These are phyloP conservation scores for Drosophila seclusa DNA, from an alignment of 2,888 invertebrate genomes.

Conservation along the genomic window DNA sequence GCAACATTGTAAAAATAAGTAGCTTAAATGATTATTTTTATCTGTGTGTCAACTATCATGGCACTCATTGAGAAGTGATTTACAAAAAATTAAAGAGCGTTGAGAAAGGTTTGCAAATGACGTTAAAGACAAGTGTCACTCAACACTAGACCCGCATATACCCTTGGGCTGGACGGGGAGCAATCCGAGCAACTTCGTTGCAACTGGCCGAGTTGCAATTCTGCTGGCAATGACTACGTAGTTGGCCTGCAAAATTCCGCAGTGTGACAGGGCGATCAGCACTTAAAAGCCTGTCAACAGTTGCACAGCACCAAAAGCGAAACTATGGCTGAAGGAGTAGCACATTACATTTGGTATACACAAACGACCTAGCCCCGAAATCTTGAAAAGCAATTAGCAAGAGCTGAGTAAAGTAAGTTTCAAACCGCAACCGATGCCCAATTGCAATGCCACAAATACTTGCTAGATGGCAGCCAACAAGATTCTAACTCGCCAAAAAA, in stretches of 20 bases:
- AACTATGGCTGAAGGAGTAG: constrained; percentile 30
- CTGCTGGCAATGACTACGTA: constrained; percentile 31
- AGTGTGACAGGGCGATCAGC: constrained; percentile 60
- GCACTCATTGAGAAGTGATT: background rate
- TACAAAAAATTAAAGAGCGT: background rate
- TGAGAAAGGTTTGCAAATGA: constrained; percentile 15
- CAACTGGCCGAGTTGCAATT: constrained; percentile 7
- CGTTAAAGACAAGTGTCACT: constrained; percentile 15
- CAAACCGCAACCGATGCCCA: constrained; percentile 54
- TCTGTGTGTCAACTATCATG: background rate
- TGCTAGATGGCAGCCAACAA: constrained; percentile 21
- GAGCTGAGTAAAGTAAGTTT: constrained; percentile 48
- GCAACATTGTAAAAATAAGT: background rate
- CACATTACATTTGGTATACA: constrained; percentile 13
- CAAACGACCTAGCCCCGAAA: constrained; percentile 64
- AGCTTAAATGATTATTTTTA: background rate
- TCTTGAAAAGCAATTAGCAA: constrained; percentile 75
- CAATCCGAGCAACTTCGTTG: constrained; percentile 31
- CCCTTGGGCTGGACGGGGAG: background rate
- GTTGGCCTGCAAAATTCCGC: constrained; percentile 68
- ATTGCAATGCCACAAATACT: constrained; percentile 61
- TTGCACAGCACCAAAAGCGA: constrained; percentile 12
- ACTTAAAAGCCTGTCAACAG: constrained; percentile 74
- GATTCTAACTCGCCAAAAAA: constrained; percentile 8
- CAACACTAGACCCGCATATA: constrained; percentile 12